Conservation (phyloP, 2,888 invertebrate species). For the Tricholauxania praeusta region DNA sequence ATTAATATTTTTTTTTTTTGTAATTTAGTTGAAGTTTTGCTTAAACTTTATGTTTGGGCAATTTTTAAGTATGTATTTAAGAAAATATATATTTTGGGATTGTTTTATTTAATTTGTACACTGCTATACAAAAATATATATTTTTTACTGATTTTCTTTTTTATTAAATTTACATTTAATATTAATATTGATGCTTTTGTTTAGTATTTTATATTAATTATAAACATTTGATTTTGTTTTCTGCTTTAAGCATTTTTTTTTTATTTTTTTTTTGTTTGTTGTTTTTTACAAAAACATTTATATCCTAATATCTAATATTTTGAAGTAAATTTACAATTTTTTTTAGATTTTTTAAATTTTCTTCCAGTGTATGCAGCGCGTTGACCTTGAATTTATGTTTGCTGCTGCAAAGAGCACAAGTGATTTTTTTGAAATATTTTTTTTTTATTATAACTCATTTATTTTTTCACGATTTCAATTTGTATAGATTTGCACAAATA, state of each 20-base stretch:
- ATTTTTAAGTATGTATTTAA: not conserved
- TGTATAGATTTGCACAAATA: slow-evolving; percentile 18
- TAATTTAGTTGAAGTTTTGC: slow-evolving; percentile 2
- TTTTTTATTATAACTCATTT: slow-evolving; percentile 8
- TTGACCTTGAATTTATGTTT: slow-evolving; percentile 20
- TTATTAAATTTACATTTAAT: slow-evolving; percentile 8
- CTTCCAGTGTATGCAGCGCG: slow-evolving; percentile 11
- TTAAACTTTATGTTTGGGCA: slow-evolving; percentile 1
- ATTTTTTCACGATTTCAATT: slow-evolving; percentile 25
- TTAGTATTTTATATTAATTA: not conserved
- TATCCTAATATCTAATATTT: slow-evolving; percentile 17
- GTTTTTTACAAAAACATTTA: slow-evolving; percentile 17
- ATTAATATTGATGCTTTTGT: not conserved
- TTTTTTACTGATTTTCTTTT: slow-evolving; percentile 36
- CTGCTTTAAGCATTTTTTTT: slow-evolving; percentile 22
- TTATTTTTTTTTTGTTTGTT: slow-evolving; percentile 27
- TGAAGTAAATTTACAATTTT: slow-evolving; percentile 8
- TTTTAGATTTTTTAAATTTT: slow-evolving; percentile 25
- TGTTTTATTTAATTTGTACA: no score
- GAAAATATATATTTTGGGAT: not conserved
- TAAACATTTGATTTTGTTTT: slow-evolving; percentile 7
- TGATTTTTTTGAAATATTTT: not conserved
- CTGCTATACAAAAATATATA: no score
- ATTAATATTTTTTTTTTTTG: slow-evolving; percentile 18
- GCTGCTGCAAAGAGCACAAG: slow-evolving; percentile 1